These are phyloP conservation scores for Pygocentrus nattereri DNA, from an alignment of 2,797 vertebrate species.

Conservation along the genomic window DNA sequence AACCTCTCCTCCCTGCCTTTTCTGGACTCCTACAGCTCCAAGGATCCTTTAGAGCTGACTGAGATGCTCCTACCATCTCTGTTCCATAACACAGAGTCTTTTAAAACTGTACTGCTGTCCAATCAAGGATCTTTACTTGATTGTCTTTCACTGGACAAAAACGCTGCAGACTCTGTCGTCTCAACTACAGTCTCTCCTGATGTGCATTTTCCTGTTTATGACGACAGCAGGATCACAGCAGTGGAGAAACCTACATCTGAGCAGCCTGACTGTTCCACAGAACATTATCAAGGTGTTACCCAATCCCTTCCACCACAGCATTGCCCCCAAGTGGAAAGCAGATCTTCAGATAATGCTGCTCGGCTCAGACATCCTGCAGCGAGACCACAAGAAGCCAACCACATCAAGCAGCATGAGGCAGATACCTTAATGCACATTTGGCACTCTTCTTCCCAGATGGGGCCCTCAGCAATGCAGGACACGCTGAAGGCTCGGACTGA, in stretches of 20 bases:
- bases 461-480: slow-evolving; percentile 66
- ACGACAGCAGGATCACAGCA: slow-evolving; percentile 62
- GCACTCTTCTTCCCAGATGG: slow-evolving; percentile 8
- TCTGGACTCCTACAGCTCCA: slow-evolving; percentile 73
- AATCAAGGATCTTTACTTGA: slow-evolving; percentile 72
- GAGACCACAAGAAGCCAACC: slow-evolving; percentile 55
- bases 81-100: slow-evolving; percentile 70
- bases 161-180: slow-evolving; percentile 57
- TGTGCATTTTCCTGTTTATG: slow-evolving; percentile 61
- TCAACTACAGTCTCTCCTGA: slow-evolving; percentile 65
- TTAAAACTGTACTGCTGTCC: slow-evolving; percentile 78
- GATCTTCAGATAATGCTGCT: slow-evolving; percentile 21
- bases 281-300: slow-evolving; percentile 65
- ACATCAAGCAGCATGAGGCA: slow-evolving; percentile 13
- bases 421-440: slow-evolving; percentile 24
- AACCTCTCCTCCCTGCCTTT: slow-evolving; percentile 80
- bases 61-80: slow-evolving; percentile 69
- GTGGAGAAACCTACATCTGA: slow-evolving; percentile 22
- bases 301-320: slow-evolving; percentile 27
- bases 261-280: slow-evolving; percentile 40
- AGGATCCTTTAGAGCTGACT: slow-evolving; percentile 75
- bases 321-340: slow-evolving; percentile 40
- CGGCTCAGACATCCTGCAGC: slow-evolving; percentile 71
- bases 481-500: slow-evolving; percentile 74
- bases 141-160: slow-evolving; percentile 63